phyloP scores from a whole-genome alignment of 2,888 invertebrate species.

The Rotaria magnacalcarata region DNA sequence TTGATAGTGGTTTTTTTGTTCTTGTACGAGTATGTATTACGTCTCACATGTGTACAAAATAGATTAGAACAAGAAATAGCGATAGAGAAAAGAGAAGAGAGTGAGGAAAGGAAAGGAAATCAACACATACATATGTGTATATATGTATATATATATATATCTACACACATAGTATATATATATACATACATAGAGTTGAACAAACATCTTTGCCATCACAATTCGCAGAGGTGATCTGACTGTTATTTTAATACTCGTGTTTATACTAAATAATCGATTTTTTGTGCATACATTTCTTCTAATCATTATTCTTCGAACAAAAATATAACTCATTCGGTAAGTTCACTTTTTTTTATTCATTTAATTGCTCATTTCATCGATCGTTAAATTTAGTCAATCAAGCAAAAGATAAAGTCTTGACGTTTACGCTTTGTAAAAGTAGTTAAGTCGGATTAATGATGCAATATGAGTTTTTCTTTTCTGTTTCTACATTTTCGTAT shows the following conservation, averaged over 20 bases:
- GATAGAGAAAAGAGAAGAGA: background rate
- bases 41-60: constrained; percentile 22
- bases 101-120: constrained; percentile 7
- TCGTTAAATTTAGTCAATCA: background rate
- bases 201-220: background rate
- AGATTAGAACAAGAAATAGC: background rate
- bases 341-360: background rate
- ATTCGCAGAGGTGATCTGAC: background rate
- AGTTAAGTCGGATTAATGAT: background rate
- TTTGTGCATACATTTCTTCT: background rate
- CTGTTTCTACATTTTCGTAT: background rate
- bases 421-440: background rate
- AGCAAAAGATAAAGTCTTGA: background rate
- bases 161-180: background rate
- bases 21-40: background rate
- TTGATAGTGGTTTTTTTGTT: background rate
- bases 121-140: background rate
- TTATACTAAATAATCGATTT: background rate
- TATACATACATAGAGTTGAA: background rate
- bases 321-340: background rate
- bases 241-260: background rate
- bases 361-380: background rate
- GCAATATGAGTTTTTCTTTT: background rate
- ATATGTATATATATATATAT: background rate
- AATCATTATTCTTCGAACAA: background rate